Evolutionary conservation across 1,140 invertebrate genomes (phyloP).

Genomic region (Anthonomus grandis): DNA sequence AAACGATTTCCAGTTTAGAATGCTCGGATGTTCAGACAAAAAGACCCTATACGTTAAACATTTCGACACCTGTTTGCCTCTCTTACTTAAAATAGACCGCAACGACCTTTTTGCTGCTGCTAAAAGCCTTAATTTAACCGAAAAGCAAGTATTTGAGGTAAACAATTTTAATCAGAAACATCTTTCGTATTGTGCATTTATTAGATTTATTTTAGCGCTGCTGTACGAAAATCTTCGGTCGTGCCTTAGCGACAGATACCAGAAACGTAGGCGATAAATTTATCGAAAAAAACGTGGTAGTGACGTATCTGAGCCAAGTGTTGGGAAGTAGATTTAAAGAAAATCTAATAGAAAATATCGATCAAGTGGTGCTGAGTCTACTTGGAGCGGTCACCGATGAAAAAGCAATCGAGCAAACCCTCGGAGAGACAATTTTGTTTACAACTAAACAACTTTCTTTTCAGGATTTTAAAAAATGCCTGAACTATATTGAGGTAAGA

Average conservation of each 20-base stretch:
- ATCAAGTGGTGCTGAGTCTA: constrained; percentile 31
- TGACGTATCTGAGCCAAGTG: constrained; percentile 19
- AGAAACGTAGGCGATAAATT: constrained; percentile 25
- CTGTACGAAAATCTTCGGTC: constrained; percentile 28
- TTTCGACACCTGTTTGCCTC: constrained; percentile 44
- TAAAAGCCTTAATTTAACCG: constrained; percentile 34
- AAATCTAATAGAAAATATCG: constrained; percentile 32
- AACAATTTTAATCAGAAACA: background rate
- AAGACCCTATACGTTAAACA: constrained; percentile 49
- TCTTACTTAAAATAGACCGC: constrained; percentile 43
- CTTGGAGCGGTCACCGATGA: constrained; percentile 29
- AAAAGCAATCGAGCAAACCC: constrained; percentile 20
- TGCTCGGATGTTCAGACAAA: constrained; percentile 42
- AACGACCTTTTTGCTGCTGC: constrained; percentile 30
- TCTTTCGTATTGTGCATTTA: too few relatives aligned
- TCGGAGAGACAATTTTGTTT: constrained; percentile 29
- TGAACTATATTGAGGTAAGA: constrained; percentile 33
- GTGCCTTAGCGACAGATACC: constrained; percentile 26
- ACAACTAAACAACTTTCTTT: constrained; percentile 14
- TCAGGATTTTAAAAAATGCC: constrained; percentile 23
- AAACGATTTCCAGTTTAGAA: constrained; percentile 42
- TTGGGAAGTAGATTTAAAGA: constrained; percentile 30
- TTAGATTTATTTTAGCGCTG: constrained; percentile 23
- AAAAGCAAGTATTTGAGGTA: constrained; percentile 45
- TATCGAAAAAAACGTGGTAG: constrained; percentile 13